Evolutionary conservation across 2,888 invertebrate species (phyloP), one percentile per base, ranked within the genome.

Genomic region (Cheilosia soror): DNA sequence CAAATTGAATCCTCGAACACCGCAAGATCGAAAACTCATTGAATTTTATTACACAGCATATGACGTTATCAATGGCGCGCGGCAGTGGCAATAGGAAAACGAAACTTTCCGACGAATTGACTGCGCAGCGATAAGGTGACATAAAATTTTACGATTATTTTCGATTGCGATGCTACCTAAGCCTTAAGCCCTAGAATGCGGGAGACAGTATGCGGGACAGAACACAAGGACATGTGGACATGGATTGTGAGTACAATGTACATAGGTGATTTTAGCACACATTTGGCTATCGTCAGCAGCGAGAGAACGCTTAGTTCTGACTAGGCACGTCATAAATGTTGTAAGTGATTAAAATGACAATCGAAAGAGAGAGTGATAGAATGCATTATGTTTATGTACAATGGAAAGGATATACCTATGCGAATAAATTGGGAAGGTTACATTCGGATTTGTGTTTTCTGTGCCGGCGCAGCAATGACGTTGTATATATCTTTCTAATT

Each of bases 111-210:
- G 53, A 65, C 79, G 79, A 80, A 80, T 80, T 79, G 73, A 53
- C 79, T 75, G 83, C 83, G 80, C 83, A 84, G 53, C 84, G 80
- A 84, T 80, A 84, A 84, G 71, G 80, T 76, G 69, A 75, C 55
- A 84, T 84, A 75, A 84, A 84, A 84, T 84, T 84, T 84, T 84
- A 84, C 80, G 84, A 84, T 84, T 80, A 84, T 84, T 65, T 84
- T 84, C 80, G 84, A 84, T 80, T 80, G 42, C 60, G 75, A 75
- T 47, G 75, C 80, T 84, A 75, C 80, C 75, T 11, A 37, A 37
- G 37, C 11, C 37, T 58, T 65, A 31, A 60, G 71, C 72, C 82
- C 55, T 77, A 40, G 40, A 44, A 25, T 55, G 20, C 11, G 29
- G 37, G 40, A 20, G 51, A 33, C 51, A 37, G 25, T n/a, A n/a